Percentiles rank a stretch among this genome's conserved stretches.
These are phyloP conservation scores for Myathropa florea DNA, from an alignment of 2,888 invertebrate species.

Conservation along the genomic window DNA sequence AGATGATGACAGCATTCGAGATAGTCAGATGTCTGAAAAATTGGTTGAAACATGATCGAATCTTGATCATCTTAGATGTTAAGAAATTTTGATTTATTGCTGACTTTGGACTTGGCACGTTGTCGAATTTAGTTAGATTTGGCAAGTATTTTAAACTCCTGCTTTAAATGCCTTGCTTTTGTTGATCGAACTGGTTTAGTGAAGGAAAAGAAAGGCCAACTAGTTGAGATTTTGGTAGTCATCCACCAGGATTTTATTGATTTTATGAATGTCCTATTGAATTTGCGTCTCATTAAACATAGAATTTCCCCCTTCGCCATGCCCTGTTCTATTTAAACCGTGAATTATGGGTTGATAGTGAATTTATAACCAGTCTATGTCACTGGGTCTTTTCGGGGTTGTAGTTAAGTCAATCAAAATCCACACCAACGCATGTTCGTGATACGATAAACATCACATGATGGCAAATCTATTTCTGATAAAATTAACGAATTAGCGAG, in stretches of 20 bases:
- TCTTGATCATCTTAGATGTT: background rate
- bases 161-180: background rate
- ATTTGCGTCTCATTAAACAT: no score
- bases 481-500: background rate
- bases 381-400: background rate
- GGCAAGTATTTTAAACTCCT: background rate
- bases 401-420: background rate
- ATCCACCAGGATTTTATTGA: no score
- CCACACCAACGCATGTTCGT: background rate
- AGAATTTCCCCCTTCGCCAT: no score
- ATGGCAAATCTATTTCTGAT: background rate
- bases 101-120: background rate
- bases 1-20: background rate
- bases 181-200: background rate
- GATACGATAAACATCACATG: background rate
- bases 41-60: background rate
- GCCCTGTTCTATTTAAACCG: background rate
- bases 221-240: no score
- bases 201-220: no score
- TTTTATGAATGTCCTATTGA: no score
- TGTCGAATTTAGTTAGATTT: background rate
- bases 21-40: background rate
- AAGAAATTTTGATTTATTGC: background rate
- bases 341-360: no score
- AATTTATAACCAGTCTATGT: background rate